Evolutionary conservation across 1,140 invertebrate genomes (phyloP), one percentile per base, ranked within the genome.

Genomic region (Elymnias hypermnestra): DNA sequence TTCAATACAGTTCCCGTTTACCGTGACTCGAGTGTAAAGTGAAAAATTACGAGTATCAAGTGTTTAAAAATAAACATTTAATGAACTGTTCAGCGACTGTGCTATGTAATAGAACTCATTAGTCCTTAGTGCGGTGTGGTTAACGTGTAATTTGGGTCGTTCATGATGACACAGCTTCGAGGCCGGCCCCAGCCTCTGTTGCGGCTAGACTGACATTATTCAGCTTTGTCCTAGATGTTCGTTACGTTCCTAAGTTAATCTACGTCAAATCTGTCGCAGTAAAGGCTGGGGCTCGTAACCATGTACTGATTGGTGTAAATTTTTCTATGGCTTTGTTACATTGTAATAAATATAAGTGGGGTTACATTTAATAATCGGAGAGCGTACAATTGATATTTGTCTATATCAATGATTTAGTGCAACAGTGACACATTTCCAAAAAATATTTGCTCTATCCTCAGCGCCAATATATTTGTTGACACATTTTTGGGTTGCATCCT

Each of bases 291-390:
- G 76, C 79, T 57, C 50, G 66, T 70, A 69, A 76, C 68, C 71
- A 58, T 73, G 72, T 70, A 77, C 66, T 76, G 70, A 83, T 76
- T 73, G 76, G 69, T 83, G 79, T 83, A 83, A 75, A 83, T 77
- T 83, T 79, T 78, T 75, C 74, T 78, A 83, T 81, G 66, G 64
- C 68, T 83, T 83, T 79, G 65, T 72, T 81, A 72, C 57, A 59
- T 58, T 58, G 44, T 47, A 67, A 61, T 76, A 69, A 68, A 65
- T 66, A 63, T 67, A 69, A 63, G 63, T 55, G 63, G 23, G 56
- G 25, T 65, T 64, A 58, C 59, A 46, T 52, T 55, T 9, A 9
- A 26, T 26, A n/a, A 3, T 7, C n/a, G 6, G 25, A 26, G 25
- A 26, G 25, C 25, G 10, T 26, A n/a, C 25, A 26, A 9, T 21